These are phyloP conservation scores for Athrips mouffetella DNA, from an alignment of 2,888 invertebrate species.

Conservation along the genomic window DNA sequence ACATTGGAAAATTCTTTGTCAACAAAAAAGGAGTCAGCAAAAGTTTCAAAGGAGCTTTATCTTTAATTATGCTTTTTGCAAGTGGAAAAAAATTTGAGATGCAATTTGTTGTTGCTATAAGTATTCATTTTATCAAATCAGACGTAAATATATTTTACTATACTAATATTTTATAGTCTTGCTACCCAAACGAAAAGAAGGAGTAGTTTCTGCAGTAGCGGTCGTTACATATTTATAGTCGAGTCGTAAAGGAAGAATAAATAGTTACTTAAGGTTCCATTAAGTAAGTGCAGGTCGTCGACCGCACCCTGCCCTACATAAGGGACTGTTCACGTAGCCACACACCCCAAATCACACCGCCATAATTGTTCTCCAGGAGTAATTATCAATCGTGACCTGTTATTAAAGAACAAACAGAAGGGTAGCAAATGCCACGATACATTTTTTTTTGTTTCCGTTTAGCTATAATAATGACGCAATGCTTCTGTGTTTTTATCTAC, in stretches of 20 bases:
- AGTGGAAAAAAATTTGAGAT: too few species aligned
- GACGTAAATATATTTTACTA: too few species aligned
- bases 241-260: slow-evolving; percentile 24
- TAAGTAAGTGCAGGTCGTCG: slow-evolving; percentile 27
- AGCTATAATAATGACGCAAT: slow-evolving; percentile 1
- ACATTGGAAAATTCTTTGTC: too few species aligned
- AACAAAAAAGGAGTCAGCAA: too few species aligned
- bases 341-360: slow-evolving; percentile 16
- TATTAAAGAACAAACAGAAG: slow-evolving; percentile 13
- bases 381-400: slow-evolving; percentile 17
- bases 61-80: too few species aligned
- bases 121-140: too few species aligned
- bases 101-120: too few species aligned
- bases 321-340: neutral
- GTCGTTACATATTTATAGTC: slow-evolving; percentile 29
- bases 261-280: slow-evolving; percentile 38
- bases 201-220: too few species aligned
- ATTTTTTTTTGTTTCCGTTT: neutral
- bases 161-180: too few species aligned
- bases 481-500: neutral
- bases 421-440: neutral
- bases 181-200: too few species aligned
- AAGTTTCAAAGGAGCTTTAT: too few species aligned
- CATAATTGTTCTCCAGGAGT: slow-evolving; percentile 14
- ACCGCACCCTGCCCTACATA: slow-evolving; percentile 11